phyloP scores from a whole-genome alignment of 2,797 vertebrate genomes.

The Gymnodraco acuticeps region DNA sequence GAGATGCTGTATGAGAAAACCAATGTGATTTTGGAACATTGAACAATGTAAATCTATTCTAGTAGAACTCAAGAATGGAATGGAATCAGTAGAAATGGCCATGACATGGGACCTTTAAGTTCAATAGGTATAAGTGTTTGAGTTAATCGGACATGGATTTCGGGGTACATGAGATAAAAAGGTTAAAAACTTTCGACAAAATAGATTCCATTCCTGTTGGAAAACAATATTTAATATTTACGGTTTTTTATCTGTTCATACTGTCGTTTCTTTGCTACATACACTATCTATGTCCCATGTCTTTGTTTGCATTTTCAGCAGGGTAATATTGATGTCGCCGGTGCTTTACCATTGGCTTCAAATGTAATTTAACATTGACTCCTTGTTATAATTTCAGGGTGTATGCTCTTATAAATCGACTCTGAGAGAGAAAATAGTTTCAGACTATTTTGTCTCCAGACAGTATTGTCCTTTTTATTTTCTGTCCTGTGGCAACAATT shows the following conservation, averaged over 20 bases:
- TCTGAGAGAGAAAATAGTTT: slow-evolving; percentile 62
- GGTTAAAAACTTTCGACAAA: no score
- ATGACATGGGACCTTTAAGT: neutral
- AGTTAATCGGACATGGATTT: neutral
- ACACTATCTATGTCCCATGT: neutral
- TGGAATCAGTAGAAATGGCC: no score
- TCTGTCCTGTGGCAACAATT: slow-evolving; percentile 31
- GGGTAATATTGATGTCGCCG: slow-evolving; percentile 6
- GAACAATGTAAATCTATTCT: no score
- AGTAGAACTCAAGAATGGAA: no score
- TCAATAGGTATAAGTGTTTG: no score
- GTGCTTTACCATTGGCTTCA: slow-evolving; percentile 7
- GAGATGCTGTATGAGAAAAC: no score
- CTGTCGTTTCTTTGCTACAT: neutral
- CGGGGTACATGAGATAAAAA: neutral
- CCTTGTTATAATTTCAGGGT: slow-evolving; percentile 48
- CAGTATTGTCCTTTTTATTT: slow-evolving; percentile 51
- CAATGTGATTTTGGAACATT: no score
- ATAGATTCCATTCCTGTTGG: neutral
- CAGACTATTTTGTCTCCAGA: slow-evolving; percentile 39
- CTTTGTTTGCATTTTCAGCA: neutral
- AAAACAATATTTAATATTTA: neutral
- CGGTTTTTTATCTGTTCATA: neutral
- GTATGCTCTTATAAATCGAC: slow-evolving; percentile 50
- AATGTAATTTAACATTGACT: slow-evolving; percentile 16